Base-by-base conservation (phyloP, 2,888 invertebrate species). In the Epinotia demarniana region DNA sequence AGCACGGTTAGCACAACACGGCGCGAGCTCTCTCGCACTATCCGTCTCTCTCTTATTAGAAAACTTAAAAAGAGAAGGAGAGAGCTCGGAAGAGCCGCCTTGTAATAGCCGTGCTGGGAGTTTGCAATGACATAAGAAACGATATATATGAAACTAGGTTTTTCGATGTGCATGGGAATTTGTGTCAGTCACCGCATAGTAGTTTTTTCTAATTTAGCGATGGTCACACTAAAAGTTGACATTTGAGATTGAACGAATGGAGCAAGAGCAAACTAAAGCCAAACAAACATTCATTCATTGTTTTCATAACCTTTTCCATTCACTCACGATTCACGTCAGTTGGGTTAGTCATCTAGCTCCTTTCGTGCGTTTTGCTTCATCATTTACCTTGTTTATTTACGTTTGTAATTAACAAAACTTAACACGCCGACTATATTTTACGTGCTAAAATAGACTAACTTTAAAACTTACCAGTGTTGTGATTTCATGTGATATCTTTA, bases 341-440 rank as follows among this genome's bases (percentile, higher is more conserved):
- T 81, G 76, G 79, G 76, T 83, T 81, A 83, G 77, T 82, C 82
- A 79, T 78, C 76, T 77, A 62, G 78, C 77, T 64, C 23, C 77
- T 80, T 80, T 74, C 77, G 80, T 73, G 76, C 79, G 77, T 76
- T 66, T 70, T 69, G 77, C 63, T 67, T 76, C 39, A 39, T 76
- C 39, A 39, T 71, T 71, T 46, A 60, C 43, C 61, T 71, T 71
- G 75, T 75, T 75, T 75, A 66, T 75, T 75, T 75, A 75, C 75
- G 66, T 75, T 75, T 68, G 27, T 69, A 73, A 72, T 58, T 72
- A 73, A 68, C 43, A 64, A 73, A 73, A 63, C 49, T 77, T 68
- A 73, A 79, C 74, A 79, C 76, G 79, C 73, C 79, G 77, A 81
- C 80, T 84, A 83, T 83, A 82, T 83, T 83, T 82, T 80, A 77